phyloP scores from a whole-genome alignment of 2,113 vertebrate species.

The Heterochromis multidens region DNA sequence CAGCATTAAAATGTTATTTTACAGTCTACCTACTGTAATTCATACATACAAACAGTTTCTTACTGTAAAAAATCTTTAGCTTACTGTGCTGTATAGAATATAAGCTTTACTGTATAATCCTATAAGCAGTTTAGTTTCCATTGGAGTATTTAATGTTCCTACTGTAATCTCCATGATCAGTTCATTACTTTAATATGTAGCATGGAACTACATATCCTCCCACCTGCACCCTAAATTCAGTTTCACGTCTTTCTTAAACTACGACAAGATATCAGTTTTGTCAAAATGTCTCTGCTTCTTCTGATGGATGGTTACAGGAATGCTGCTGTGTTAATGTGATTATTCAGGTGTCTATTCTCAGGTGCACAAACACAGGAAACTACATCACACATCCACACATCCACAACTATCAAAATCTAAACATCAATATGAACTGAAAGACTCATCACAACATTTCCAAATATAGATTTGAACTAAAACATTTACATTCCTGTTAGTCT shows the following conservation, averaged over 20 bases:
- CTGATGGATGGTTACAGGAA: background rate
- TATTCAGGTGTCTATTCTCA: background rate
- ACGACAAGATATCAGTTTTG: background rate
- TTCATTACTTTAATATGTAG: background rate
- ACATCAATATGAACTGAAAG: background rate
- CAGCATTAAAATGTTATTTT: background rate
- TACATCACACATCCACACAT: background rate
- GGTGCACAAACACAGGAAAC: background rate
- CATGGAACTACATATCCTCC: background rate
- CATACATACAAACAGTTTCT: background rate
- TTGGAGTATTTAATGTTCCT: background rate
- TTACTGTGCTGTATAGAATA: background rate
- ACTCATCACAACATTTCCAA: background rate
- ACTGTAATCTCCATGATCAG: background rate
- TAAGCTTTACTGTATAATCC: rapidly evolving
- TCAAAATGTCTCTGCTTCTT: background rate
- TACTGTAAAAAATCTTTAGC: background rate
- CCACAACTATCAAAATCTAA: background rate
- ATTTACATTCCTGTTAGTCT: background rate
- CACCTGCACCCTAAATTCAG: background rate
- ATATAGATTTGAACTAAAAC: background rate
- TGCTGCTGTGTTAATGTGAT: background rate
- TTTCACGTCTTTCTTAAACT: background rate
- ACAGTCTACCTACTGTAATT: background rate
- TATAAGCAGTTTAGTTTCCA: no score